A percentile compares a stretch with the other conserved stretches of the same genome.
phyloP scores from a whole-genome alignment of 1,140 invertebrate genomes.

The Psix sp. region DNA sequence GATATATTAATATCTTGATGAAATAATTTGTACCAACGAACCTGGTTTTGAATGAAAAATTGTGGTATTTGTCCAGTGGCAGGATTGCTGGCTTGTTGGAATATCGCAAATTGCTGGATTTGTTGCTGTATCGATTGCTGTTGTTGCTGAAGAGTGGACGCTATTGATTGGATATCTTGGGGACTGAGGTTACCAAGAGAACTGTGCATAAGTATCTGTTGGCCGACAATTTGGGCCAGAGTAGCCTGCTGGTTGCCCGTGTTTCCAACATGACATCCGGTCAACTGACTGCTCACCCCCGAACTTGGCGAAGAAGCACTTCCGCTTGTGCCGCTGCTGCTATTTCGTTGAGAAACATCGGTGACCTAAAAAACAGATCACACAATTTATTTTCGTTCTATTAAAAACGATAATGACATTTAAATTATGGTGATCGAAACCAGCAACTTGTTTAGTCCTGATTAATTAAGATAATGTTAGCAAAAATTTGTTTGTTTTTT shows the following conservation, averaged over 20 bases:
- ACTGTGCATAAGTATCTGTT: slow-evolving; percentile 79
- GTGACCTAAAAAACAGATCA: slow-evolving; percentile 70
- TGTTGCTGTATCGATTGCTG: slow-evolving; percentile 81
- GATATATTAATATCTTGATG: no score
- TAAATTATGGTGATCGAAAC: no score
- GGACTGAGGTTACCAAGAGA: slow-evolving; percentile 76
- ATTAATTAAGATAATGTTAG: neutral
- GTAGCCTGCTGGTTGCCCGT: slow-evolving; percentile 79
- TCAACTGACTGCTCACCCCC: slow-evolving; percentile 78
- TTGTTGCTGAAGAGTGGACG: slow-evolving; percentile 81
- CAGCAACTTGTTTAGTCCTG: no score
- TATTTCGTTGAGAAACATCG: slow-evolving; percentile 78
- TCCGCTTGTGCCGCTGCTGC: slow-evolving; percentile 74
- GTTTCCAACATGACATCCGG: slow-evolving; percentile 71
- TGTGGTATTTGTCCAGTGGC: slow-evolving; percentile 80
- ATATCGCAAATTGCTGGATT: slow-evolving; percentile 85
- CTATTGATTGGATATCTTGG: slow-evolving; percentile 81
- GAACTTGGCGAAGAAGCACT: slow-evolving; percentile 79
- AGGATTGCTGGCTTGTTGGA: slow-evolving; percentile 77
- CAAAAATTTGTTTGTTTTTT: neutral
- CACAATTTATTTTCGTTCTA: no score
- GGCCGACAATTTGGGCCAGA: slow-evolving; percentile 82
- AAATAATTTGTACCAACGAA: slow-evolving; percentile 62
- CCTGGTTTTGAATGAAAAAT: slow-evolving; percentile 89
- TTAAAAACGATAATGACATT: neutral